A percentile compares a stretch with the other conserved stretches of the same genome.
phyloP scores from a whole-genome alignment of 37 sponge, comb jelly and placozoan species.

The Trichoplax adhaerens region DNA sequence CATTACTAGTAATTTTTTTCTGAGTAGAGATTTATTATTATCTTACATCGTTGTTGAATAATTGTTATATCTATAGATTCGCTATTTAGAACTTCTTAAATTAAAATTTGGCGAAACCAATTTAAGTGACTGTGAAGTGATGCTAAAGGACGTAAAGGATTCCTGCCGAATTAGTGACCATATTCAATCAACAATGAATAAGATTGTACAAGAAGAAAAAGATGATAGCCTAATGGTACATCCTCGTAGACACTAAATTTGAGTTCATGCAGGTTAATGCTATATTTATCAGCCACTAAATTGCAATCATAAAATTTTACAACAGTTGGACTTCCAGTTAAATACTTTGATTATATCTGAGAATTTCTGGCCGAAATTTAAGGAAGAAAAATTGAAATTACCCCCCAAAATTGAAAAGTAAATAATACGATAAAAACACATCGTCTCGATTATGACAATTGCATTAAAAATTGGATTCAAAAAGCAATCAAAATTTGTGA shows the following conservation, averaged over 20 bases:
- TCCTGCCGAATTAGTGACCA: constrained; percentile 50
- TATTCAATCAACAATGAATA: background rate
- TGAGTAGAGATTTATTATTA: background rate
- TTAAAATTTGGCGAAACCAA: constrained; percentile 71
- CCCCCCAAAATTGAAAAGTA: constrained; percentile 44
- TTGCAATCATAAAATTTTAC: background rate
- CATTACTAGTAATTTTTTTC: constrained; percentile 1
- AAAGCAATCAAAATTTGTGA: too few species aligned
- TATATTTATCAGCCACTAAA: too few species aligned
- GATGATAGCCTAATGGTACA: too few species aligned
- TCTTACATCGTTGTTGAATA: constrained; percentile 1
- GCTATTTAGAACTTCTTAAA: constrained; percentile 68
- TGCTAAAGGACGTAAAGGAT: constrained; percentile 83
- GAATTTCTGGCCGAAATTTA: constrained; percentile 77
- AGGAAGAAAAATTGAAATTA: constrained; percentile 51
- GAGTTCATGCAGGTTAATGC: too few species aligned
- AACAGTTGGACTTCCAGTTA: constrained; percentile 13
- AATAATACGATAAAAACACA: background rate
- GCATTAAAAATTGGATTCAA: background rate
- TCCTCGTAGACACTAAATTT: too few species aligned
- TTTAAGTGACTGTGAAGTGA: constrained; percentile 73
- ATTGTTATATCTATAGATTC: constrained; percentile 18
- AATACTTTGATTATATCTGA: constrained; percentile 71
- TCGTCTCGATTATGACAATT: background rate
- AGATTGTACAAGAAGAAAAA: too few species aligned